Conservation (phyloP, 1,140 invertebrate genomes). For the Drosophila auraria region DNA sequence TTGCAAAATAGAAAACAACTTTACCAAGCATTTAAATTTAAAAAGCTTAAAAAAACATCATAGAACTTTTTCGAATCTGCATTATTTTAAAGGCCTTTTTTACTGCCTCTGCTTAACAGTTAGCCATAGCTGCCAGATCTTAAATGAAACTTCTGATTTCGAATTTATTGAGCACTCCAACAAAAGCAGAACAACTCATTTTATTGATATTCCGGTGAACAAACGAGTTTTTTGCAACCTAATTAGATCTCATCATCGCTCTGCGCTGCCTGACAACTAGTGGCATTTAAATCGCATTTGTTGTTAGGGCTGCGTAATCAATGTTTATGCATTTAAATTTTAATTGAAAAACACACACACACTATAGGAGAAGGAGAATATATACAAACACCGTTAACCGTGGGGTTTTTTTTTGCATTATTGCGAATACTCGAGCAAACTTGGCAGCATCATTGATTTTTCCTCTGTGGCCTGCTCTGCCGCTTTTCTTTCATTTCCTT, state of each 20-base stretch:
- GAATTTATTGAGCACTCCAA: conserved; percentile 6
- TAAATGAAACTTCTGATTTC: background rate
- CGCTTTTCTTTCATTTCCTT: conserved; percentile 22
- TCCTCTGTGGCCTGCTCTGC: conserved; percentile 49
- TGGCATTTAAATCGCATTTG: conserved; percentile 23
- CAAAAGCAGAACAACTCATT: conserved; percentile 1
- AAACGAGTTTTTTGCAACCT: conserved; percentile 19
- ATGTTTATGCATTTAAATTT: conserved; percentile 43
- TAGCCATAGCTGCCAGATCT: background rate
- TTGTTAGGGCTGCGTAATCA: conserved; percentile 33
- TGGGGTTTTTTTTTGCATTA: conserved; percentile 31
- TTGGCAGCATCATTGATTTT: conserved; percentile 83
- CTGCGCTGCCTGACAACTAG: conserved; percentile 17
- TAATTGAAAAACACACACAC: conserved; percentile 34
- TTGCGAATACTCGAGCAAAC: conserved; percentile 51
- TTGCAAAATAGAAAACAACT: background rate
- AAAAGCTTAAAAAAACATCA: background rate
- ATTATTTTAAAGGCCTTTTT: background rate
- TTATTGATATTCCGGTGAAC: conserved; percentile 6
- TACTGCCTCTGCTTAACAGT: background rate
- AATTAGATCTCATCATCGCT: conserved; percentile 16
- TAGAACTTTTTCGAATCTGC: background rate
- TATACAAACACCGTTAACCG: conserved; percentile 20
- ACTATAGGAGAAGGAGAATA: conserved; percentile 1
- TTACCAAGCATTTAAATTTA: background rate